Percentiles rank a stretch among this genome's conserved stretches.
Evolutionary conservation across 53 echinoderm and acorn worm species (phyloP).

Genomic region (Antedon mediterranea): DNA sequence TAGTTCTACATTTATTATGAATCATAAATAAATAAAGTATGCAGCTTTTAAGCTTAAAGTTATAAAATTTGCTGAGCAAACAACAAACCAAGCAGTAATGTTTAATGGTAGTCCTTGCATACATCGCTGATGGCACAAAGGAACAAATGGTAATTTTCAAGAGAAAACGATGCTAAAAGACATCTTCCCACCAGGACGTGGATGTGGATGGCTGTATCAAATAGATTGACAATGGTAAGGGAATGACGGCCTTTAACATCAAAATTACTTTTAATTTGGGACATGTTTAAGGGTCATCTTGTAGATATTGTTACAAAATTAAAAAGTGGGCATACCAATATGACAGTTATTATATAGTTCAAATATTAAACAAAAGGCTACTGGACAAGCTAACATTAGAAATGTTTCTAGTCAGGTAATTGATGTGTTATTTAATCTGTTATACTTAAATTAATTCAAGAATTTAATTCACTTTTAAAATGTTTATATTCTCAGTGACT

Average conservation of each 20-base stretch:
- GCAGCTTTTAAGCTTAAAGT: no score
- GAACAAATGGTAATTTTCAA: slow-evolving; percentile 28
- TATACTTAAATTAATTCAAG: no score
- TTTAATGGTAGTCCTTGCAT: slow-evolving; percentile 12
- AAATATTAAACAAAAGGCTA: no score
- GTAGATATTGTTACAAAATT: slow-evolving; percentile 12
- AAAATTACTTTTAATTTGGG: slow-evolving; percentile 16
- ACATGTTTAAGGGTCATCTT: slow-evolving; percentile 29
- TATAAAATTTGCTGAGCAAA: no score
- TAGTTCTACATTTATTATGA: no score
- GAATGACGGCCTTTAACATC: neutral
- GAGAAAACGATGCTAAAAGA: neutral
- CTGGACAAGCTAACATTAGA: no score
- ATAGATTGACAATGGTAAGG: slow-evolving; percentile 6
- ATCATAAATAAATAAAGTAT: no score
- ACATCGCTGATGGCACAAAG: slow-evolving; percentile 17
- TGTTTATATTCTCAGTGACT: no score
- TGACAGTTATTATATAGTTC: slow-evolving; percentile 37
- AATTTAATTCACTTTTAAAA: no score
- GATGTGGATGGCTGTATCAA: no score
- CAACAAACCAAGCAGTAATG: neutral
- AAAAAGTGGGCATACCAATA: slow-evolving; percentile 4
- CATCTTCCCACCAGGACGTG: slow-evolving; percentile 8
- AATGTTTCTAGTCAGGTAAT: no score
- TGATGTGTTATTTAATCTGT: no score